Evolutionary conservation across 2,888 invertebrate species (phyloP).

Genomic region (Trichogramma evanescens): DNA sequence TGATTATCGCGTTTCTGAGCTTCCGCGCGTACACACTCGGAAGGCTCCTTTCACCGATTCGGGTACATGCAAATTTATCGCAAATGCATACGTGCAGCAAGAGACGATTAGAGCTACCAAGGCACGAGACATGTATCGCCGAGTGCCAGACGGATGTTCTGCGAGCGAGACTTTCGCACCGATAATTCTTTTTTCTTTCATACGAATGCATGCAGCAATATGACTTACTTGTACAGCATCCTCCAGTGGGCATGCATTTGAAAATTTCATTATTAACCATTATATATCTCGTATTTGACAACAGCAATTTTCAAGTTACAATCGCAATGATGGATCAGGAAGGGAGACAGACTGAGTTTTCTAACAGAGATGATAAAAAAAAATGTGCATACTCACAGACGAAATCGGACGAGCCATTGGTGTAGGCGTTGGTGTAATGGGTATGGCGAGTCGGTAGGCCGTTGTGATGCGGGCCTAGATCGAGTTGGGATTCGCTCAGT

Average conservation of each 20-base stretch:
- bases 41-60: too few relatives aligned
- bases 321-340: not conserved
- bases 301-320: too few relatives aligned
- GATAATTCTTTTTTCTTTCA: not conserved
- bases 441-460: constrained; percentile 25
- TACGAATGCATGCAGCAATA: not conserved
- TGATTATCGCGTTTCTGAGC: too few relatives aligned
- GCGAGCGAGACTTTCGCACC: not conserved
- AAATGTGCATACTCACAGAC: constrained; percentile 47
- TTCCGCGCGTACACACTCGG: too few relatives aligned
- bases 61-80: too few relatives aligned
- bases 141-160: too few relatives aligned
- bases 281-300: not conserved
- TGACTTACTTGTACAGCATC: constrained; percentile 34
- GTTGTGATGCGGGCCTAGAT: constrained; percentile 27
- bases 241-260: constrained; percentile 24
- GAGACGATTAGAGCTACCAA: too few relatives aligned
- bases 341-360: not conserved
- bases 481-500: constrained; percentile 34
- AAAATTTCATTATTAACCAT: not conserved
- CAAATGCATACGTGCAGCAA: too few relatives aligned
- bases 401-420: constrained; percentile 56
- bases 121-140: too few relatives aligned
- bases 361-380: not conserved
- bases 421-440: constrained; percentile 29